Conservation (phyloP, 2,797 vertebrate genomes). For the Enteromius treurensis region DNA sequence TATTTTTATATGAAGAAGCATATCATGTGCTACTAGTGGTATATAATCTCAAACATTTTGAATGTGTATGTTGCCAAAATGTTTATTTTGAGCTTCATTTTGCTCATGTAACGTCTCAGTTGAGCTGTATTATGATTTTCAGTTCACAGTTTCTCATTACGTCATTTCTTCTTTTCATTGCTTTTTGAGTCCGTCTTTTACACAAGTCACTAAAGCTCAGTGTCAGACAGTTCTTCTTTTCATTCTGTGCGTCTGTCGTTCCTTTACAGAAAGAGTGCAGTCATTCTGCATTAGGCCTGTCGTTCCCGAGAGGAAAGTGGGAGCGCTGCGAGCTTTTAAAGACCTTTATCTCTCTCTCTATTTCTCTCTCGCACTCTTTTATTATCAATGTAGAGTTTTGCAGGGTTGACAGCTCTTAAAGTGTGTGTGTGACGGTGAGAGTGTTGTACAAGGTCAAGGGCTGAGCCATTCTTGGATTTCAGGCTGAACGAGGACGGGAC, state of each 20-base stretch:
- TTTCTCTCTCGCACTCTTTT: conserved; percentile 22
- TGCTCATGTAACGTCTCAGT: neutral
- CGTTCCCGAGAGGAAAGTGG: conserved; percentile 63
- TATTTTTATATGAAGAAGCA: neutral
- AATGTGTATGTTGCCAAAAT: neutral
- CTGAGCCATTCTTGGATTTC: conserved; percentile 23
- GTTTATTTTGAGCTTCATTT: neutral
- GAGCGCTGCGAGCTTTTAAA: conserved; percentile 71
- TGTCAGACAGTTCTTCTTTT: conserved; percentile 20
- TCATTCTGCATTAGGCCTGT: conserved; percentile 70
- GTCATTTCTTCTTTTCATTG: conserved; percentile 21
- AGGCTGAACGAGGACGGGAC: conserved; percentile 22
- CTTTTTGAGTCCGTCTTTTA: conserved; percentile 17
- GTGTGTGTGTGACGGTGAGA: neutral
- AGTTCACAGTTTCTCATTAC: neutral
- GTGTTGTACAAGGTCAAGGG: conserved; percentile 22
- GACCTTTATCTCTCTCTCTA: conserved; percentile 50
- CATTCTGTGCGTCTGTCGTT: conserved; percentile 30
- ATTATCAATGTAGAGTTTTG: conserved; percentile 23
- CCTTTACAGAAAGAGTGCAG: conserved; percentile 54
- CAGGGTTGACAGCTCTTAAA: conserved; percentile 53
- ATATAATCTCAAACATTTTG: neutral
- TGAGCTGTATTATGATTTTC: neutral
- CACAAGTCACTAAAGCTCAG: conserved; percentile 18
- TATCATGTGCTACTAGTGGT: neutral